Evolutionary conservation across 2,797 vertebrate species (phyloP), one percentile per base, ranked within the genome.

Genomic region (Octomys mimax): DNA sequence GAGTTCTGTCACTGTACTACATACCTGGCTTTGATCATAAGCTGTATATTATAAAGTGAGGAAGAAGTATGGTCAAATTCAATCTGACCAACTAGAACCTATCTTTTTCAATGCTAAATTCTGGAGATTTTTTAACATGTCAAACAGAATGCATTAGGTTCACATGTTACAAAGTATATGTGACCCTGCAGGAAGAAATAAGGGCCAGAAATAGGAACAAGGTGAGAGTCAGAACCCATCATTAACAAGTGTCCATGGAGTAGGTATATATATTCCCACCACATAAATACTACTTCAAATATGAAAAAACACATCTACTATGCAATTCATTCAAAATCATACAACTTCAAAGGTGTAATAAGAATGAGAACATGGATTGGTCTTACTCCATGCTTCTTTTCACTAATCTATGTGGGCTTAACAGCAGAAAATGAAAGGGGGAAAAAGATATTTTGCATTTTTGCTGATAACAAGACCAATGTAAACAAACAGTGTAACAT

Each of bases 41-140:
- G 2, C 31, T 86, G 33, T 33, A 57, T 22, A 39, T 81, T 31
- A 78, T 6, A 82, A 80, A 82, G 19, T 79, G 16, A 62, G 59
- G 28, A n/a, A 49, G 13, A 81, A 94, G 81, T 73, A 92, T n/a
- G 89, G n/a, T 75, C 24, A 92, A 84, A 80, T 95, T 75, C 83
- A 68, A 66, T 66, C 33, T 89, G 77, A 89, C 18, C 46, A 78
- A 49, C 31, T 78, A 66, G 54, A 95, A 81, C 2, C 52, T 73
- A 75, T 64, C 24, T 73, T 42, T 66, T 79, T 70, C 73, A 81
- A n/a, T 73, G 46, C 39, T 62, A 73, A 70, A 73, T 87, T 54
- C 33, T 42, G 39, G 33, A 61, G n/a, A 82, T 52, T 93, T 88
- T 75, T 24, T 46, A 75, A 46, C 39, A 75, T 46, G 24, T 75